These are phyloP conservation scores for Agelaius phoeniceus DNA, from an alignment of 2,113 vertebrate species.

Conservation along the genomic window DNA sequence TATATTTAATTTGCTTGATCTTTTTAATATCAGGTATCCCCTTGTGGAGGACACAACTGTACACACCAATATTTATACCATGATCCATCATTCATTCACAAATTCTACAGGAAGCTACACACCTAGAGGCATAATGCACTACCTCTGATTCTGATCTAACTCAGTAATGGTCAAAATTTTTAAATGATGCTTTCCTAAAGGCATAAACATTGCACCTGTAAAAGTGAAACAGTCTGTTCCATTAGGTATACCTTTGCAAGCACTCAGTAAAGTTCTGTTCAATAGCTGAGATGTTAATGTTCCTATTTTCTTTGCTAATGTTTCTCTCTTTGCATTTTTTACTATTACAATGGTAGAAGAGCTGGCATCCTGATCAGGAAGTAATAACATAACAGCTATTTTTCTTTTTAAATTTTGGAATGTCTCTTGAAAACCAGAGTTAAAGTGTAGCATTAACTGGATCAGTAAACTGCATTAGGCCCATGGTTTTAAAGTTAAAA, in stretches of 20 bases:
- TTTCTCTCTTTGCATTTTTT: not conserved
- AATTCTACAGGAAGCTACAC: not conserved
- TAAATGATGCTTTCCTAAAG: not conserved
- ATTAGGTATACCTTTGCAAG: not conserved
- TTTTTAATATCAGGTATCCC: not conserved
- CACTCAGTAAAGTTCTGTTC: not conserved
- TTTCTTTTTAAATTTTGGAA: not conserved
- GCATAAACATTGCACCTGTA: not conserved
- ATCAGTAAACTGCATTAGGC: not conserved
- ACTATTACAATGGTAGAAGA: not conserved
- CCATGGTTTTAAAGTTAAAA: not conserved
- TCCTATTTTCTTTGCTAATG: not conserved
- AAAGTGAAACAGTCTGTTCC: not conserved
- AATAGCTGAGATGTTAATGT: not conserved
- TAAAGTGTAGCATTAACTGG: not conserved
- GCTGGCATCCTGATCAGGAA: not conserved
- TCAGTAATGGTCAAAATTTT: not conserved
- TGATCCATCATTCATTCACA: not conserved
- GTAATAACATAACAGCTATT: not conserved
- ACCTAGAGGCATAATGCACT: not conserved
- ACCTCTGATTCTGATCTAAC: not conserved
- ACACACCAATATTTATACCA: not conserved
- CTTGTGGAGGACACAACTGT: not conserved
- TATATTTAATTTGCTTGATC: not conserved
- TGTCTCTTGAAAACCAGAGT: not conserved